Base-by-base conservation (phyloP, 2,888 invertebrate genomes). In the Agonum fuliginosum region DNA sequence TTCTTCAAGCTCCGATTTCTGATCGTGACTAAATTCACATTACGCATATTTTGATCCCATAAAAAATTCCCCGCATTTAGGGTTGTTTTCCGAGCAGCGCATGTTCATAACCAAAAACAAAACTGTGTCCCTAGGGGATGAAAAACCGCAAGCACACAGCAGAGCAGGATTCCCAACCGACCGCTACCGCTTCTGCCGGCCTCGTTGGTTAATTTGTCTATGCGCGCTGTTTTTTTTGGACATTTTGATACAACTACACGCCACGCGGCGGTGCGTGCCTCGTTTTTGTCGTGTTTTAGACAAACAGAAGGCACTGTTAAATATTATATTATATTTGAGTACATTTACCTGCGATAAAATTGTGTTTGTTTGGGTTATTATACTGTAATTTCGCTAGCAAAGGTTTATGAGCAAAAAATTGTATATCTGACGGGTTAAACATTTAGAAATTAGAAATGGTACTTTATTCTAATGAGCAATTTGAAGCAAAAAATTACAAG, bases 181-280 rank as follows among this genome's bases (percentile, higher is more conserved):
- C 20, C n/a, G 24, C 43, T 43, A 3, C 54, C 17, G 54, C 3
- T 24, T 19, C 37, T 67, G 37, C 6, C 17, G 62, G n/a, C n/a
- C n/a, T n/a, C n/a, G n/a, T n/a, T n/a, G n/a, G 74, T 65, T 74
- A 74, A 74, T 74, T 74, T 74, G 74, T 74, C 62, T 65, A 74
- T 74, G 30, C 30, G 73, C 37, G 43, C 14, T 74, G 62, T 62
- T 62, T 74, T 62, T 74, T 71, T 71, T 48, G 12, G 71, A 30
- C 71, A 30, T 62, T 62, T 30, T 62, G 74, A 74, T 74, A 62
- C 65, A 65, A 46, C 19, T 34, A 71, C 74, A 46, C 19, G 65
- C 4, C 30, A 34, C 19, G 51, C 71, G 34, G 37, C 46, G 14
- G 37, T 19, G 65, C 30, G 70, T 4, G 12, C 3, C 30, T 27